phyloP scores from a whole-genome alignment of 2,113 vertebrate genomes.

The Oreochromis spilurus region DNA sequence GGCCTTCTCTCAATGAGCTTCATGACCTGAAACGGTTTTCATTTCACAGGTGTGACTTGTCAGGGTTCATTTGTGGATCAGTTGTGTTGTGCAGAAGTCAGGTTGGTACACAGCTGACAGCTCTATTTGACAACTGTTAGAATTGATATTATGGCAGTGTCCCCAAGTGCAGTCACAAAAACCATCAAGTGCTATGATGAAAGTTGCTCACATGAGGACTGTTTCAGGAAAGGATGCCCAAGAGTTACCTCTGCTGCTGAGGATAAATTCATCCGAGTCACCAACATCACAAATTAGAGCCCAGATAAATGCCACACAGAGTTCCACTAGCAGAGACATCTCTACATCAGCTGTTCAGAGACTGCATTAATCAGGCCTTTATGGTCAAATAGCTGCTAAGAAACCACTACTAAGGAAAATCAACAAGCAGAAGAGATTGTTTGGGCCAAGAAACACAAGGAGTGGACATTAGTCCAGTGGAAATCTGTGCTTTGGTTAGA shows the following conservation, averaged over 20 bases:
- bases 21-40: not conserved
- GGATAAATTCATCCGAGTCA: not conserved
- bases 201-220: not conserved
- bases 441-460: not conserved
- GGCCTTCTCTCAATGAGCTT: not conserved
- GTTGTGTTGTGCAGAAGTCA: not conserved
- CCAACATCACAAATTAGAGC: not conserved
- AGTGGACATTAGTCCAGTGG: not conserved
- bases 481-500: not conserved
- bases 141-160: not conserved
- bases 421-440: not conserved
- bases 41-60: not conserved
- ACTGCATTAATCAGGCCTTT: not conserved
- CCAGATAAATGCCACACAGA: accelerated
- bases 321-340: not conserved
- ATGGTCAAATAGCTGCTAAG: not conserved
- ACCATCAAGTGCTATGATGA: not conserved
- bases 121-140: not conserved
- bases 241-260: not conserved
- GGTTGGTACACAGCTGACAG: not conserved
- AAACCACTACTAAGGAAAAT: not conserved
- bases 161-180: not conserved
- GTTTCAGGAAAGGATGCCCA: not conserved
- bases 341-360: not conserved
- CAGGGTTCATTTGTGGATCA: not conserved